Evolutionary conservation across 2,113 vertebrate species (phyloP).

Genomic region (Poeciliopsis occidentalis): DNA sequence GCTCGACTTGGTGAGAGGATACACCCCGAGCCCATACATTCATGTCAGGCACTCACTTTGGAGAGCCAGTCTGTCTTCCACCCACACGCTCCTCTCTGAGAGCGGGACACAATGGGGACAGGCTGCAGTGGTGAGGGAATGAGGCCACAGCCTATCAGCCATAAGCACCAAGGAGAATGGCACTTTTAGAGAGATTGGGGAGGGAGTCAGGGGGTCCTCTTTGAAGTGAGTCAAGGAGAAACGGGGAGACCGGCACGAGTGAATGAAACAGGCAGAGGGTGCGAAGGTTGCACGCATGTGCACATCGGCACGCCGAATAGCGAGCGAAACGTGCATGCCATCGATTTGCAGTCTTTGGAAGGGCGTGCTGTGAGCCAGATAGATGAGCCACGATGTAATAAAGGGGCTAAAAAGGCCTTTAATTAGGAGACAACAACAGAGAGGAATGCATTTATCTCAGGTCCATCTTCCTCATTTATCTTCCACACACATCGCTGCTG

Average conservation of each 20-base stretch:
- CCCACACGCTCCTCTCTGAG: constrained; percentile 73
- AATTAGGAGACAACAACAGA: constrained; percentile 52
- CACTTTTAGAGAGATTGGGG: constrained; percentile 59
- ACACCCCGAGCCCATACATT: constrained; percentile 71
- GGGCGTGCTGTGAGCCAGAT: constrained; percentile 51
- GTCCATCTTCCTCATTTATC: constrained; percentile 49
- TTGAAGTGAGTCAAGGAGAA: constrained; percentile 72
- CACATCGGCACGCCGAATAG: constrained; percentile 36
- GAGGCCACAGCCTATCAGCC: constrained; percentile 77
- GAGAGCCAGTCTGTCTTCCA: constrained; percentile 76
- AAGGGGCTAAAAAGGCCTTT: constrained; percentile 59
- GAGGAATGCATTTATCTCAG: constrained; percentile 43
- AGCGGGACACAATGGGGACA: constrained; percentile 80
- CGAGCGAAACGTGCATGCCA: constrained; percentile 40
- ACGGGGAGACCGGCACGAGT: constrained; percentile 56
- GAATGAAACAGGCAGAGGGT: constrained; percentile 47
- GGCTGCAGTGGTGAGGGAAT: constrained; percentile 74
- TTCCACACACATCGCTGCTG: constrained; percentile 31
- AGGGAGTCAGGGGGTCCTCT: constrained; percentile 43
- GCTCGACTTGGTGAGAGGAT: constrained; percentile 52
- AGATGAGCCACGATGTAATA: constrained; percentile 35
- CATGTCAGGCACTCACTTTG: constrained; percentile 72
- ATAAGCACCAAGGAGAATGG: constrained; percentile 79
- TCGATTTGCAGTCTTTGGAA: constrained; percentile 64
- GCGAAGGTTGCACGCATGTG: constrained; percentile 44